A percentile compares a stretch with the other conserved stretches of the same genome.
phyloP scores from a whole-genome alignment of 37 sponge, comb jelly and placozoan genomes.

The Corticium candelabrum region DNA sequence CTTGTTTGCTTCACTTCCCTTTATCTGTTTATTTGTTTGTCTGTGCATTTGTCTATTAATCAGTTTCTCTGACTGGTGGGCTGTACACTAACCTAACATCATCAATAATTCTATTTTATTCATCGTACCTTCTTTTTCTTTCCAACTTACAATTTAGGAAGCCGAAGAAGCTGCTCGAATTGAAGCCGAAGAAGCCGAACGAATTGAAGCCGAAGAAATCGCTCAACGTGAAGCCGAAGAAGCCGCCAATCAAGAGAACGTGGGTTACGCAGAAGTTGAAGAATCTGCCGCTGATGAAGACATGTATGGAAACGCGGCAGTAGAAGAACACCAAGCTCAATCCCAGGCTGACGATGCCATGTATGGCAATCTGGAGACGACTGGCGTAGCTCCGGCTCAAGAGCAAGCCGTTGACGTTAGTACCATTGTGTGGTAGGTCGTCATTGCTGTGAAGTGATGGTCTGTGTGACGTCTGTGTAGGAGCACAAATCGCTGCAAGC shows the following conservation, averaged over 20 bases:
- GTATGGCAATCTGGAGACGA: conserved; percentile 1
- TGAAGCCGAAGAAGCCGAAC: background rate
- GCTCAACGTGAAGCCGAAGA: background rate
- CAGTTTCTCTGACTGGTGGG: too few species aligned
- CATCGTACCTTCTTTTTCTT: too few species aligned
- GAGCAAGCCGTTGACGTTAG: conserved; percentile 15
- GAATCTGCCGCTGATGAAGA: conserved; percentile 15
- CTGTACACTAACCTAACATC: too few species aligned
- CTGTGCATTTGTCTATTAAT: too few species aligned
- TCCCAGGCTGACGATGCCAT: background rate
- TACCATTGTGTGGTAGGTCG: too few species aligned
- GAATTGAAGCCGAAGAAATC: background rate
- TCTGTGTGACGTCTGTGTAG: too few species aligned
- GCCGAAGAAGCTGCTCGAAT: conserved; percentile 12
- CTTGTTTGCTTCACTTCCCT: too few species aligned
- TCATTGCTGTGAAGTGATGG: too few species aligned
- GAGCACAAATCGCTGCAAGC: too few species aligned
- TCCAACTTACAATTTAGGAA: too few species aligned
- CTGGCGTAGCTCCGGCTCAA: conserved; percentile 1
- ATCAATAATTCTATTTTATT: too few species aligned
- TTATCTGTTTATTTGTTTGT: too few species aligned
- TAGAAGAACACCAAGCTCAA: background rate
- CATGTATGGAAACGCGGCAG: background rate
- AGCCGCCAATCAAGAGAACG: background rate
- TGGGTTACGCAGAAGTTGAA: conserved; percentile 19